Evolutionary conservation across 2,888 invertebrate species (phyloP), one percentile per base, ranked within the genome.

Genomic region (Adelphocoris suturalis): DNA sequence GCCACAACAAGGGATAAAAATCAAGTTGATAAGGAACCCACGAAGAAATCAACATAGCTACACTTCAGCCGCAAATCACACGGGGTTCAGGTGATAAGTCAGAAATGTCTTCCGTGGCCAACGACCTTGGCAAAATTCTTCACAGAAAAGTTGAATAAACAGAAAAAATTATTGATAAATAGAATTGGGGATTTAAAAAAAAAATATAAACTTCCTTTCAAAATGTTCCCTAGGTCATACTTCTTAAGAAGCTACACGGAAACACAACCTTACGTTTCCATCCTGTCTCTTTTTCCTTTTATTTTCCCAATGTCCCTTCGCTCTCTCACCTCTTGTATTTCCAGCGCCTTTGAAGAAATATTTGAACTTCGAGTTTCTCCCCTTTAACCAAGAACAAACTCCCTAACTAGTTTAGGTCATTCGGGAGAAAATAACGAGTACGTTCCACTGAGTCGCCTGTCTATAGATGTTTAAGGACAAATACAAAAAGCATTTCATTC

Each of bases 361-460:
- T 68, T 68, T 68, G 68, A 68, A 23, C 68, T 23, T 23, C 23
- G 68, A 23, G 68, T 68, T 13, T 68, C 23, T 12, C 23, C 23
- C 68, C 5, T 19, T 23, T 23, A 68, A 68, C 68, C 68, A 27
- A 68, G 68, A 68, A 27, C 68, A 68, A 68, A 68, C 68, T 68
- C 68, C 5, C 2, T 68, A 68, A 68, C 68, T 68, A 68, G 23
- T 68, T 68, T 23, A 68, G 68, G 68, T 68, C 68, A 68, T 68
- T 68, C 68, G 23, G 3, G 68, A 9, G 23, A 68, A 23, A 68
- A 68, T 3, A 23, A 68, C 11, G 23, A 23, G 4, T 23, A 19
- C 68, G 68, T 68, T 68, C 27, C 9, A 23, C 7, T 1, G 68
- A 23, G 68, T 23, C 68, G 19, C 23, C 68, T 9, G 27, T 68